These are phyloP conservation scores for Caenorhabditis zanzibari DNA, from an alignment of 2,888 invertebrate species.

Conservation along the genomic window DNA sequence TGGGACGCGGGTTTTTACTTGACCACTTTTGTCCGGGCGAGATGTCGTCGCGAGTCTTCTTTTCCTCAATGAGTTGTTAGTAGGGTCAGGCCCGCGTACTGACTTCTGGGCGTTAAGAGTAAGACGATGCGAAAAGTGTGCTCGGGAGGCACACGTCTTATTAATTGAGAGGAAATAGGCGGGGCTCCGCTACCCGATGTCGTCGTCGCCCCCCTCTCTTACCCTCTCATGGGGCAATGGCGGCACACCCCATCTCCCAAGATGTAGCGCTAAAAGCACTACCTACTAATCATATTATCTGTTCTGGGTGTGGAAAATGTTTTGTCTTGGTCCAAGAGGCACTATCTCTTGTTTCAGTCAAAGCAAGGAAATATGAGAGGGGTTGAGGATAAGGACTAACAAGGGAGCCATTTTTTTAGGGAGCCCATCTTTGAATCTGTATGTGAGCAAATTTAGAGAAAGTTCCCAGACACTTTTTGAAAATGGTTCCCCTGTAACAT, in stretches of 20 bases:
- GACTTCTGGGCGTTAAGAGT: conserved; percentile 65
- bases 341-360: neutral
- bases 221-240: conserved; percentile 47
- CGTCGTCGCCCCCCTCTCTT: conserved; percentile 24
- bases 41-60: conserved; percentile 24
- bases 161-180: conserved; percentile 67
- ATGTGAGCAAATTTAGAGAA: too few relatives aligned
- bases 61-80: conserved; percentile 62
- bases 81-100: conserved; percentile 54
- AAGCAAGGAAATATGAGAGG: neutral
- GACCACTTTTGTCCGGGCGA: conserved; percentile 48
- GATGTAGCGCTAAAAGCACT: conserved; percentile 63
- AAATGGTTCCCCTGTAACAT: too few relatives aligned
- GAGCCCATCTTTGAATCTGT: too few relatives aligned
- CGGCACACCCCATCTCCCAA: conserved; percentile 56
- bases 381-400: neutral
- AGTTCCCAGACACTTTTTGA: too few relatives aligned
- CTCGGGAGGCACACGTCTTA: conserved; percentile 64
- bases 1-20: conserved; percentile 53
- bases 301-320: conserved; percentile 40
- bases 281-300: conserved; percentile 67
- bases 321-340: neutral
- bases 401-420: too few relatives aligned
- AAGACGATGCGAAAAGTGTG: conserved; percentile 58
- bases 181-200: conserved; percentile 36